Conservation (phyloP, 2,113 vertebrate species). For the Takifugu bimaculatus region DNA sequence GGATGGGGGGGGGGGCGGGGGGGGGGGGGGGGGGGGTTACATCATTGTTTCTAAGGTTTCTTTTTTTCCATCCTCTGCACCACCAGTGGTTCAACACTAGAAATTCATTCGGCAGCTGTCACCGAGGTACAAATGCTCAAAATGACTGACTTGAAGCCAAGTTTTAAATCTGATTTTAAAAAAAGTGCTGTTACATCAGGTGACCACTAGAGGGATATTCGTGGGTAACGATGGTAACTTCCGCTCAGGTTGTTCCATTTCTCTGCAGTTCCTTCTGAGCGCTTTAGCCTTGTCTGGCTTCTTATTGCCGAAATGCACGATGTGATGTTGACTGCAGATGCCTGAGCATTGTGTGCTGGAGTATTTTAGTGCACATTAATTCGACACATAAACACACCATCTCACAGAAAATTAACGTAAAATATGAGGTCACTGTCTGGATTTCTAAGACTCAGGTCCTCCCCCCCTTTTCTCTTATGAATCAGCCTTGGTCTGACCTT, state of each 20-base stretch:
- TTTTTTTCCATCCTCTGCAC: no score
- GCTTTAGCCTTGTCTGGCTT: slow-evolving; percentile 56
- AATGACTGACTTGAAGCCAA: no score
- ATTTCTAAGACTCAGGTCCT: slow-evolving; percentile 20
- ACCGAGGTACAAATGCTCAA: no score
- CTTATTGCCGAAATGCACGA: slow-evolving; percentile 45
- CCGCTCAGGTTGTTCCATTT: slow-evolving; percentile 60
- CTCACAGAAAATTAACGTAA: background rate
- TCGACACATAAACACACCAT: background rate
- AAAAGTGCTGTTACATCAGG: slow-evolving; percentile 30
- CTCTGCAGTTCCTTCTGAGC: slow-evolving; percentile 53
- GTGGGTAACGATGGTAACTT: background rate
- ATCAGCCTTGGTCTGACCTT: slow-evolving; percentile 73
- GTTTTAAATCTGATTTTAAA: no score
- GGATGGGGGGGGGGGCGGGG: no score
- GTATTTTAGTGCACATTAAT: background rate
- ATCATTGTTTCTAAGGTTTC: no score
- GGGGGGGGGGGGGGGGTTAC: no score
- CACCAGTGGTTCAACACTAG: no score
- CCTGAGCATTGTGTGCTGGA: no score
- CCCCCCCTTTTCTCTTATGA: slow-evolving; percentile 40
- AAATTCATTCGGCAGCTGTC: no score
- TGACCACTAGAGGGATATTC: no score
- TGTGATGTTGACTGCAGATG: slow-evolving; percentile 48
- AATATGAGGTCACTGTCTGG: slow-evolving; percentile 27